Percentiles rank a stretch among this genome's conserved stretches.
These are phyloP conservation scores for Synanthedon tipuliformis DNA, from an alignment of 2,888 invertebrate species.

Conservation along the genomic window DNA sequence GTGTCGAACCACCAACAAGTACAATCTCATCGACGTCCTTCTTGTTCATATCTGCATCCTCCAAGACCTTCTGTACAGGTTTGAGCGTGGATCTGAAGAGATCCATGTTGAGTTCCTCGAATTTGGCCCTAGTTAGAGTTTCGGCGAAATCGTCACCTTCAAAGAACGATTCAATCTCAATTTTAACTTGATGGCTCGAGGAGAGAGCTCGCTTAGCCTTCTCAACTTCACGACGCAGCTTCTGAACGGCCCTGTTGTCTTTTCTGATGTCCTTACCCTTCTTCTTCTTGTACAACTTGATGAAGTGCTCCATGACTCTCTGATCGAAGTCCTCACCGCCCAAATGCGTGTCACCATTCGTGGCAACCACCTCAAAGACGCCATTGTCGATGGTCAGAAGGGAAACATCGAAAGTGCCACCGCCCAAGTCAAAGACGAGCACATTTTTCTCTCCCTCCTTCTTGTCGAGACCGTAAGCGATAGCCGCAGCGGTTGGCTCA, in stretches of 20 bases:
- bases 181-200: slow-evolving; percentile 93
- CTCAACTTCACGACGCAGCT: slow-evolving; percentile 95
- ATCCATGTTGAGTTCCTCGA: slow-evolving; percentile 97
- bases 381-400: slow-evolving; percentile 98
- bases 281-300: slow-evolving; percentile 98
- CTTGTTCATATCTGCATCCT: slow-evolving; percentile 99
- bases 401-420: slow-evolving; percentile 99
- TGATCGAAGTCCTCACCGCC: slow-evolving; percentile 99
- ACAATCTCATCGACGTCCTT: slow-evolving; percentile 99
- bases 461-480: slow-evolving; percentile 97
- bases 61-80: slow-evolving; percentile 94
- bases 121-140: slow-evolving; percentile 97
- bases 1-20: slow-evolving; percentile 97
- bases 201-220: slow-evolving; percentile 97
- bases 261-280: slow-evolving; percentile 97
- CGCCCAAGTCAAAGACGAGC: slow-evolving; percentile 98
- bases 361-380: slow-evolving; percentile 94
- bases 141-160: slow-evolving; percentile 99
- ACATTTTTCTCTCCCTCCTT: slow-evolving; percentile 98
- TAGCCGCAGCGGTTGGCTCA: slow-evolving; percentile 97
- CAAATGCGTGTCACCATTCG: slow-evolving; percentile 96
- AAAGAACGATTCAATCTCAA: slow-evolving; percentile 98
- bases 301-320: slow-evolving; percentile 98
- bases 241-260: slow-evolving; percentile 95
- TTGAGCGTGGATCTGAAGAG: slow-evolving; percentile 92